phyloP scores from a whole-genome alignment of 2,797 vertebrate genomes.

The Ceyx erithaca region DNA sequence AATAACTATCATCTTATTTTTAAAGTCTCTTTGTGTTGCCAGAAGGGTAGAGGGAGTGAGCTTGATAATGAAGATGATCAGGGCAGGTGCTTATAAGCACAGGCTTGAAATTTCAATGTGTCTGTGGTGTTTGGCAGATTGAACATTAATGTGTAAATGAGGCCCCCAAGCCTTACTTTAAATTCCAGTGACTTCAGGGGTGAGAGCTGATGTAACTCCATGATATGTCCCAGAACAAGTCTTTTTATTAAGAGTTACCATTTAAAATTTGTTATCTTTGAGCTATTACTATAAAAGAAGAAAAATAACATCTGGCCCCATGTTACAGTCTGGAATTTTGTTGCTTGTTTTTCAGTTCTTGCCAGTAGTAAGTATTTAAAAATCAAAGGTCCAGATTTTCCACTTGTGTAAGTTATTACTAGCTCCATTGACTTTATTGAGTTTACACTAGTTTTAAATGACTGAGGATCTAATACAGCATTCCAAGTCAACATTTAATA shows the following conservation, averaged over 20 bases:
- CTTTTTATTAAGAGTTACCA: neutral
- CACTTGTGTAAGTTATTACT: neutral
- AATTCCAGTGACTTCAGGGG: neutral
- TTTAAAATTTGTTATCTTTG: neutral
- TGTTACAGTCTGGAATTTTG: neutral
- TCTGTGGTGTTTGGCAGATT: neutral
- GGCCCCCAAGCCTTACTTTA: neutral
- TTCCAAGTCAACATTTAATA: neutral
- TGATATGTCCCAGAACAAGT: neutral
- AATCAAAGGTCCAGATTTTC: slow-evolving; percentile 41
- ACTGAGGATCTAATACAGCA: neutral
- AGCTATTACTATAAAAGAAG: neutral
- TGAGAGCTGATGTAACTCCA: neutral
- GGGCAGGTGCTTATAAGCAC: neutral
- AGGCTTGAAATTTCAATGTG: neutral
- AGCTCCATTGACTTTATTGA: neutral
- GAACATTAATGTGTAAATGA: neutral
- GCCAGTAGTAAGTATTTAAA: slow-evolving; percentile 31
- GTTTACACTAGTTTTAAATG: neutral
- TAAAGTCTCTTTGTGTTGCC: neutral
- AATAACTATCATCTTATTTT: neutral
- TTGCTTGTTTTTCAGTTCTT: neutral
- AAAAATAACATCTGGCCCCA: neutral
- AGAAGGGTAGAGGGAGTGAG: neutral
- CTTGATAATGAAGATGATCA: neutral